Percentiles rank a stretch among this genome's conserved stretches.
These are phyloP conservation scores for Brachylomia viminalis DNA, from an alignment of 2,888 invertebrate species.

Conservation along the genomic window DNA sequence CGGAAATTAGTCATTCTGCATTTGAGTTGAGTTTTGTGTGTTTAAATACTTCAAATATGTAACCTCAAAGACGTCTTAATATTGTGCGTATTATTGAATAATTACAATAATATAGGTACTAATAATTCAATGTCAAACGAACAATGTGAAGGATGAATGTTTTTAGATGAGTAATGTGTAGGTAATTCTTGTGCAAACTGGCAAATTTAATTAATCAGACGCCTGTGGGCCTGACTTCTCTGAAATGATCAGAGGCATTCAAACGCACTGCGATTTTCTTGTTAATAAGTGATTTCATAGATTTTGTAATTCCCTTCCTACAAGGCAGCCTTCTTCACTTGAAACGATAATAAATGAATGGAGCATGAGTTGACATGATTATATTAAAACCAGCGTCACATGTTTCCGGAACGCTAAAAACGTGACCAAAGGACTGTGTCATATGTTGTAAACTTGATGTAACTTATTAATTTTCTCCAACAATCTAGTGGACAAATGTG, in stretches of 20 bases:
- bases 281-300: constrained; percentile 36
- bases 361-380: constrained; percentile 34
- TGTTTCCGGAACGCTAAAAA: constrained; percentile 35
- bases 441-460: constrained; percentile 15
- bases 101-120: constrained; percentile 23
- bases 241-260: constrained; percentile 14
- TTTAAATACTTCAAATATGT: constrained; percentile 35
- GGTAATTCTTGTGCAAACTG: constrained; percentile 5
- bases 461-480: constrained; percentile 38
- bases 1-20: constrained; percentile 75
- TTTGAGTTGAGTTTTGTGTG: constrained; percentile 47
- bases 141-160: constrained; percentile 21
- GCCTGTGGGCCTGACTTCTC: constrained; percentile 17
- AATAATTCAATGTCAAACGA: constrained; percentile 44
- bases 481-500: constrained; percentile 33
- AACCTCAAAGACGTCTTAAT: constrained; percentile 23
- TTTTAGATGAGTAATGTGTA: constrained; percentile 16
- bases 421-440: constrained; percentile 35
- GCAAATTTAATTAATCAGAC: constrained; percentile 21
- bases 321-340: constrained; percentile 7
- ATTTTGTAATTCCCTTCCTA: constrained; percentile 27
- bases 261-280: constrained; percentile 19
- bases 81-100: constrained; percentile 20
- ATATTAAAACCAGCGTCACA: constrained; percentile 45
- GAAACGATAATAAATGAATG: constrained; percentile 18